These are phyloP conservation scores for Sycophila texana DNA, from an alignment of 2,888 invertebrate genomes.

Conservation along the genomic window DNA sequence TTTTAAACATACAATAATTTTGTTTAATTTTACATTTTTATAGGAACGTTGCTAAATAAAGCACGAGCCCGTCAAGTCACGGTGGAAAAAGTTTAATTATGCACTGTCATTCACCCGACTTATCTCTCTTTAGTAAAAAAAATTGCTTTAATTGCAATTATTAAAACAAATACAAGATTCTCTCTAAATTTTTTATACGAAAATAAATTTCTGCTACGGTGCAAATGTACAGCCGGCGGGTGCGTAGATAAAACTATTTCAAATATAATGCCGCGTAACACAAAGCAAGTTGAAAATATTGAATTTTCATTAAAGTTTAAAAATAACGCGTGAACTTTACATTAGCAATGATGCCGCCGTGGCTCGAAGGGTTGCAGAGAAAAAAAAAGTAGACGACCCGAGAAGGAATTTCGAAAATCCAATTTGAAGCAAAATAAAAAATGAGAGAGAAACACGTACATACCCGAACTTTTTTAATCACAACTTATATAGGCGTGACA, in stretches of 20 bases:
- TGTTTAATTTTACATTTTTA: slow-evolving; percentile 26
- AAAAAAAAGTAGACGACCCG: slow-evolving; percentile 1
- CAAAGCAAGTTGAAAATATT: background rate
- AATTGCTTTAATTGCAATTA: background rate
- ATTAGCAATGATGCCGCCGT: background rate
- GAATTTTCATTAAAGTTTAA: background rate
- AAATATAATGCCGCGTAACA: background rate
- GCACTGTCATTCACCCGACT: too few species aligned
- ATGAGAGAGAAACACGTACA: too few species aligned
- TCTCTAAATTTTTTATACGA: too few species aligned
- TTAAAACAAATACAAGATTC: background rate
- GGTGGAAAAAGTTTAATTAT: background rate
- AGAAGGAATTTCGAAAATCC: slow-evolving; percentile 28
- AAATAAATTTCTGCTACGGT: too few species aligned
- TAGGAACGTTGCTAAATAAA: slow-evolving; percentile 8
- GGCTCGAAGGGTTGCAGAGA: slow-evolving; percentile 30
- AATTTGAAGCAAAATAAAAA: background rate
- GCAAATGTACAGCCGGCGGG: too few species aligned
- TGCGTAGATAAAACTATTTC: background rate
- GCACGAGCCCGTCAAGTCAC: slow-evolving; percentile 8
- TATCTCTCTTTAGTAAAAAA: too few species aligned
- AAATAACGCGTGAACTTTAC: slow-evolving; percentile 1
- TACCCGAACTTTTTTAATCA: slow-evolving; percentile 1
- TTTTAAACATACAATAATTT: slow-evolving; percentile 13
- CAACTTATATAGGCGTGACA: slow-evolving; percentile 15